These are phyloP conservation scores for Mormyrus iriodes DNA, from an alignment of 2,113 vertebrate genomes.

Conservation along the genomic window DNA sequence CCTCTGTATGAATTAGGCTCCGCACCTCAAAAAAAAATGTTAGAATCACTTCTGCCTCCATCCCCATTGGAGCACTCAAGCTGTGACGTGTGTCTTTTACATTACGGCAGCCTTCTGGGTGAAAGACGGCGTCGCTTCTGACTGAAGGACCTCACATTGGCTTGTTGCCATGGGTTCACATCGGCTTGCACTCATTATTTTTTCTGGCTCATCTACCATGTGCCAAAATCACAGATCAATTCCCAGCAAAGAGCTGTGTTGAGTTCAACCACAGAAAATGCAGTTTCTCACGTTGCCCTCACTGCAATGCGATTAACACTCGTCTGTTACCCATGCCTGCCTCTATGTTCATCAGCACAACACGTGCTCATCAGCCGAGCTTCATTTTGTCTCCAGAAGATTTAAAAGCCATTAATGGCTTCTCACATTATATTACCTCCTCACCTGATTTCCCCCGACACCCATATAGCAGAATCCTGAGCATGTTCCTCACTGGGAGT, in stretches of 20 bases:
- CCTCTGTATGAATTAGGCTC: neutral
- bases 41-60: neutral
- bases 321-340: neutral
- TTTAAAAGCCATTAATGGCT: conserved; percentile 14
- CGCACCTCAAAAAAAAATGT: neutral
- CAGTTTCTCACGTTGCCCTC: neutral
- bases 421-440: conserved; percentile 1
- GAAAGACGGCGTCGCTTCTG: neutral
- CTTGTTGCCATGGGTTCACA: neutral
- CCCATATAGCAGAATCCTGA: conserved; percentile 2
- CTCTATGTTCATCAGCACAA: neutral
- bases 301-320: neutral
- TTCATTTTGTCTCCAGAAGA: neutral
- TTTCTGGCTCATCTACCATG: neutral
- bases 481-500: neutral
- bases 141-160: neutral
- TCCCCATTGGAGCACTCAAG: neutral
- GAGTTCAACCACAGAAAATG: neutral
- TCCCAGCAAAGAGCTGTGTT: neutral
- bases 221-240: neutral
- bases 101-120: neutral
- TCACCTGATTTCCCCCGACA: conserved; percentile 30
- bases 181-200: neutral
- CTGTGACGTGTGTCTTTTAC: neutral
- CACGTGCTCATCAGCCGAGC: neutral